phyloP scores from a whole-genome alignment of 1,140 invertebrate species.

The Drosophila watanabei region DNA sequence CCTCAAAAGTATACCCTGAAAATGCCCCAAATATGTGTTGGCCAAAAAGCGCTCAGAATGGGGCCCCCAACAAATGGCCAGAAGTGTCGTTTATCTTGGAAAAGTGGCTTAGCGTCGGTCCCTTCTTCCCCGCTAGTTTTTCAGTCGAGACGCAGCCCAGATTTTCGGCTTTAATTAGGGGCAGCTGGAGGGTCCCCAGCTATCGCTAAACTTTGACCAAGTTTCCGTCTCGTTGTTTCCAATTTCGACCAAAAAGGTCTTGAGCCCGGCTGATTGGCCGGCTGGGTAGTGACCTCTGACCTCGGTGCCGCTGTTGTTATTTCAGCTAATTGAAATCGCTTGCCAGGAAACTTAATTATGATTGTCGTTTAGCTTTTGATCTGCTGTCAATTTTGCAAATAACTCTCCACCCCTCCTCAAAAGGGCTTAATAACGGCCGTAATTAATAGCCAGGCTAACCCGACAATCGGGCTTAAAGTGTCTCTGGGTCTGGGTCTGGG shows the following conservation, averaged over 20 bases:
- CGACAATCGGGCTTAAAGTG: background rate
- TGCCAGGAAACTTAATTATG: slow-evolving; percentile 69
- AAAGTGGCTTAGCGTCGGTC: slow-evolving; percentile 32
- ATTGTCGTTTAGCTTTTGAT: slow-evolving; percentile 52
- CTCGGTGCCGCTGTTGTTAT: slow-evolving; percentile 43
- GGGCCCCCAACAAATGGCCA: slow-evolving; percentile 62
- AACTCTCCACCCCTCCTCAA: background rate
- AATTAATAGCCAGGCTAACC: slow-evolving; percentile 16
- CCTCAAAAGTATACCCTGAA: slow-evolving; percentile 32
- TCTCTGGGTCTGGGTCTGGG: slow-evolving; percentile 11
- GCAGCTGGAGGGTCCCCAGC: slow-evolving; percentile 55
- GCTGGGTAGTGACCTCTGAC: slow-evolving; percentile 15
- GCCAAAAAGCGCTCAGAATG: slow-evolving; percentile 18
- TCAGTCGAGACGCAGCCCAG: slow-evolving; percentile 4
- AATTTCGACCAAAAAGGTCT: slow-evolving; percentile 40
- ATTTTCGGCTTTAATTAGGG: slow-evolving; percentile 70
- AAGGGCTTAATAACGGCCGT: background rate
- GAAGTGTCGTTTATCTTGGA: slow-evolving; percentile 74
- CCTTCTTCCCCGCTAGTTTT: background rate
- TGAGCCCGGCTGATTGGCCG: slow-evolving; percentile 8
- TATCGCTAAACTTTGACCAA: slow-evolving; percentile 70
- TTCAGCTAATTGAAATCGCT: slow-evolving; percentile 74
- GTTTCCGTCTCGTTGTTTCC: slow-evolving; percentile 51
- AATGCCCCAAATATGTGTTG: slow-evolving; percentile 33
- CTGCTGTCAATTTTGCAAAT: slow-evolving; percentile 32